Conservation (phyloP, 2,113 vertebrate genomes). For the Papio anubis region DNA sequence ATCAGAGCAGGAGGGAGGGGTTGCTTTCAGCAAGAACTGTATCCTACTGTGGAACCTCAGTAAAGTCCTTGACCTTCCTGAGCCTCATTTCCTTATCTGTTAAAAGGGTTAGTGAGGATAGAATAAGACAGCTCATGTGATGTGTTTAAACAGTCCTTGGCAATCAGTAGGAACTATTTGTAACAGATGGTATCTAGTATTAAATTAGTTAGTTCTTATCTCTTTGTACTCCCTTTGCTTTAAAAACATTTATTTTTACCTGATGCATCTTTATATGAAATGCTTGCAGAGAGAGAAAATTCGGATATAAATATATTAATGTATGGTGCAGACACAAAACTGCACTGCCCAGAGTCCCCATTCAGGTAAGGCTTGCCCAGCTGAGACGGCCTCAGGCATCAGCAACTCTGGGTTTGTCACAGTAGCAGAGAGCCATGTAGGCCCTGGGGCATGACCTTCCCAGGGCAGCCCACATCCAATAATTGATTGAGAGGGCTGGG, state of each 20-base stretch:
- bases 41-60: not conserved
- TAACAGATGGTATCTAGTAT: not conserved
- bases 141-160: not conserved
- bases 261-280: not conserved
- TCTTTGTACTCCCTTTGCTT: not conserved
- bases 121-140: not conserved
- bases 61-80: not conserved
- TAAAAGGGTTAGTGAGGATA: not conserved
- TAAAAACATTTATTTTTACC: not conserved
- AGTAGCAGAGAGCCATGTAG: not conserved
- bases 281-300: not conserved
- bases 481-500: fast-evolving
- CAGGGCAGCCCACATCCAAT: not conserved
- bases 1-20: not conserved
- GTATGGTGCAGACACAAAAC: not conserved
- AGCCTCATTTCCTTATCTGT: not conserved
- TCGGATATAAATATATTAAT: not conserved
- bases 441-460: not conserved
- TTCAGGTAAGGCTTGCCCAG: not conserved
- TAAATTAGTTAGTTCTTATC: not conserved
- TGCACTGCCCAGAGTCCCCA: not conserved
- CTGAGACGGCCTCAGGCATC: not conserved
- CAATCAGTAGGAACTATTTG: not conserved
- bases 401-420: not conserved
- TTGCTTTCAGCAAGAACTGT: not conserved